Conservation (phyloP, 92 coral and sea anemone species). For the Ricordea florida region DNA sequence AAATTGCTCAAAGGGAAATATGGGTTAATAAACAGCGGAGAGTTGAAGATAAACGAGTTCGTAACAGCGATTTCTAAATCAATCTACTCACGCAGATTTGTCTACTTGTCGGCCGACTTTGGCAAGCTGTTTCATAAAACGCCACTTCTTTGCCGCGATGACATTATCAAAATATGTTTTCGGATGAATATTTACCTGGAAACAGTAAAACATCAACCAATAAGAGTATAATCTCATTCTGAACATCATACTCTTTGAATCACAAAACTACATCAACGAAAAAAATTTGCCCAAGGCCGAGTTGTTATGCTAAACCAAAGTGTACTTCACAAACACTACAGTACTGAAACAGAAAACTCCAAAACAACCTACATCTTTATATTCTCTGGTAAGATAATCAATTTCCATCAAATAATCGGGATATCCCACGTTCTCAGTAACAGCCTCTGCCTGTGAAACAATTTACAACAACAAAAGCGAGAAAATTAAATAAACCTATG, state of each 20-base stretch:
- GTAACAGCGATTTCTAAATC: no score
- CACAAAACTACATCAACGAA: no score
- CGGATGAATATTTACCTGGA: conserved; percentile 44
- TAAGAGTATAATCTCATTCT: no score
- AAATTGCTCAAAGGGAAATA: no score
- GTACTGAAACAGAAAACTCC: no score
- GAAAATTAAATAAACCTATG: background rate
- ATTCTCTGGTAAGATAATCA: conserved; percentile 42
- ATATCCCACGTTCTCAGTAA: conserved; percentile 79
- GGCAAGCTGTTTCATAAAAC: conserved; percentile 33
- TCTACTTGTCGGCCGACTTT: conserved; percentile 68
- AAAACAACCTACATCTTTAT: conserved; percentile 62
- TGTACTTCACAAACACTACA: no score
- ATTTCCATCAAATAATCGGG: conserved; percentile 73
- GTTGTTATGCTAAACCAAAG: no score
- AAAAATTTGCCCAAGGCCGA: no score
- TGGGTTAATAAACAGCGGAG: no score
- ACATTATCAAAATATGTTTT: conserved; percentile 63
- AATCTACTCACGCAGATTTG: conserved; percentile 73
- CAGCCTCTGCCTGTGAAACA: conserved; percentile 68
- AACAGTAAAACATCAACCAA: background rate
- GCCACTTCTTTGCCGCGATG: conserved; percentile 9
- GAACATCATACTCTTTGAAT: no score
- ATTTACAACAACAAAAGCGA: background rate
- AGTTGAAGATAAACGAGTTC: no score